These are phyloP conservation scores for Lamprotornis superbus DNA, from an alignment of 2,113 vertebrate genomes.

Conservation along the genomic window DNA sequence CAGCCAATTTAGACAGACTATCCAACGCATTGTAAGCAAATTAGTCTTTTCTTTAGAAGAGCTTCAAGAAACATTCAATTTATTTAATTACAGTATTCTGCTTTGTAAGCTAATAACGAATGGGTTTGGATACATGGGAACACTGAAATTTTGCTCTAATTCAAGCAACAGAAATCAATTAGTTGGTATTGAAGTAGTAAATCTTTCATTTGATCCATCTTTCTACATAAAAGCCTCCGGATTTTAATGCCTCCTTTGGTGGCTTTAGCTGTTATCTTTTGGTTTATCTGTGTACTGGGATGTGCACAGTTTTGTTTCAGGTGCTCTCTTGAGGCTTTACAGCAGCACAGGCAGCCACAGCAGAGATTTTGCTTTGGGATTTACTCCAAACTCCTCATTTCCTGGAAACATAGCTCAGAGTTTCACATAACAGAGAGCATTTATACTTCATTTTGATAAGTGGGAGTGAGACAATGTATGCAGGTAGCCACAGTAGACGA, in stretches of 20 bases:
- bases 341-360: background rate
- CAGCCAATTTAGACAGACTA: slow-evolving; percentile 27
- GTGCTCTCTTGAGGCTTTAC: background rate
- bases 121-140: background rate
- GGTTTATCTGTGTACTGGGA: background rate
- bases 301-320: background rate
- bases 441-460: background rate
- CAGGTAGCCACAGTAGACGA: background rate
- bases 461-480: background rate
- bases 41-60: slow-evolving; percentile 28
- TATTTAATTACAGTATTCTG: slow-evolving; percentile 61
- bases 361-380: background rate
- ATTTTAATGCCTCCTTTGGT: slow-evolving; percentile 24
- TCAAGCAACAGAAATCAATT: slow-evolving; percentile 56
- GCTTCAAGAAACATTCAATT: slow-evolving; percentile 56
- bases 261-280: background rate
- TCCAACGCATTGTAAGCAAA: slow-evolving; percentile 35
- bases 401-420: background rate
- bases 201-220: slow-evolving; percentile 47
- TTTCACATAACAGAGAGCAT: background rate
- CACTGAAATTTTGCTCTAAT: slow-evolving; percentile 11
- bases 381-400: background rate
- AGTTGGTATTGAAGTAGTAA: slow-evolving; percentile 43
- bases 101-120: slow-evolving; percentile 50
- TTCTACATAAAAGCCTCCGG: background rate